Percentiles rank a stretch among this genome's conserved stretches.
Conservation (phyloP, 2,113 vertebrate genomes). For the Epinephelus fuscoguttatus region DNA sequence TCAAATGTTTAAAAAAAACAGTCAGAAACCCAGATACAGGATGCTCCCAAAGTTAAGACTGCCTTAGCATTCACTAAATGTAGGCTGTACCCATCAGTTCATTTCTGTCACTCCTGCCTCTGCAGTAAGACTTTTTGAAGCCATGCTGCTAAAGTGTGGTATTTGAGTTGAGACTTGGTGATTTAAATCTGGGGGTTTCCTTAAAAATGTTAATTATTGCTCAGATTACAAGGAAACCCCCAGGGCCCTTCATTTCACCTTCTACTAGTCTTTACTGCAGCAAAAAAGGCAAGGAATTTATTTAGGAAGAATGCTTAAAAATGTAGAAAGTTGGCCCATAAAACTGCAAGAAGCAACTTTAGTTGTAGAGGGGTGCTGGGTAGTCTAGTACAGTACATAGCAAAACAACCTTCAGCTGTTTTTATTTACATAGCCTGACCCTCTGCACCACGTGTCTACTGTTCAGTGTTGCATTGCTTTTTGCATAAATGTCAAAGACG, state of each 20-base stretch:
- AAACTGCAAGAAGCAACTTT: neutral
- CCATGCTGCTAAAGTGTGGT: neutral
- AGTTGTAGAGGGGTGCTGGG: neutral
- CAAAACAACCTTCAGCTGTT: slow-evolving; percentile 14
- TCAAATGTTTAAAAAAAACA: neutral
- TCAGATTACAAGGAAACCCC: neutral
- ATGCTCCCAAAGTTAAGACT: neutral
- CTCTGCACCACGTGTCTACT: neutral
- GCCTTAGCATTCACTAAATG: neutral
- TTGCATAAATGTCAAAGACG: slow-evolving; percentile 2
- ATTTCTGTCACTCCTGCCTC: neutral
- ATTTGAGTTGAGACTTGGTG: neutral
- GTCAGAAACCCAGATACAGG: slow-evolving; percentile 14
- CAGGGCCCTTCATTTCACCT: neutral
- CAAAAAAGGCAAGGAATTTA: slow-evolving; percentile 18
- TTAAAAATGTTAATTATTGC: neutral
- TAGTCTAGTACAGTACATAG: neutral
- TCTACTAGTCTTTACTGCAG: slow-evolving; percentile 10
- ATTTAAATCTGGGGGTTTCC: neutral
- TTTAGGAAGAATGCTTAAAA: neutral
- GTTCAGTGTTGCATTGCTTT: slow-evolving; percentile 10
- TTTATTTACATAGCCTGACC: neutral
- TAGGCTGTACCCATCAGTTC: too few relatives aligned
- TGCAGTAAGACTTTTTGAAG: neutral
- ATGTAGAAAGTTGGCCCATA: neutral